Evolutionary conservation across 2,888 invertebrate species (phyloP).

Genomic region (Oeneis ivallda): DNA sequence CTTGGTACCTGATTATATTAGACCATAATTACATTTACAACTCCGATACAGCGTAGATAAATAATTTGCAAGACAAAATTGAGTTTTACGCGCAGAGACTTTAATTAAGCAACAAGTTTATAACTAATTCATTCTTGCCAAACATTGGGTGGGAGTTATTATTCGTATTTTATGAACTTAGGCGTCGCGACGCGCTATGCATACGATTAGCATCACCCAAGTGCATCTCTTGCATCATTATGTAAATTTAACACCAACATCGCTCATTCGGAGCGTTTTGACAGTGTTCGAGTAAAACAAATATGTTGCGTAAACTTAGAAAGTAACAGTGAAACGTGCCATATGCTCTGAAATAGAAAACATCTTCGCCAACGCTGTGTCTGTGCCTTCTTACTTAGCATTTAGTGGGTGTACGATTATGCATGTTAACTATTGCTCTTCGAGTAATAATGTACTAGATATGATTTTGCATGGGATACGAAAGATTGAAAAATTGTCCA

Average conservation of each 20-base stretch:
- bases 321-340: conserved; percentile 35
- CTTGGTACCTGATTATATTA: background rate
- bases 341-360: conserved; percentile 24
- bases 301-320: conserved; percentile 33
- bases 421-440: conserved; percentile 50
- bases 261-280: conserved; percentile 55
- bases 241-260: conserved; percentile 60
- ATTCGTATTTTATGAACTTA: conserved; percentile 53
- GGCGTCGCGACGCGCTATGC: conserved; percentile 55
- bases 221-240: conserved; percentile 68
- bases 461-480: no score
- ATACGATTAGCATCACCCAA: conserved; percentile 58
- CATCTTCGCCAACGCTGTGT: conserved; percentile 20
- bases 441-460: no score
- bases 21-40: conserved; percentile 17
- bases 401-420: conserved; percentile 53
- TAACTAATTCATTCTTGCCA: conserved; percentile 38
- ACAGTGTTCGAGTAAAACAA: conserved; percentile 41
- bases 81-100: conserved; percentile 23
- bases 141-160: conserved; percentile 40
- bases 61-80: conserved; percentile 21
- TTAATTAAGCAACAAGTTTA: conserved; percentile 36
- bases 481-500: no score
- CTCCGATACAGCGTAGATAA: conserved; percentile 22
- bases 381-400: conserved; percentile 9